Evolutionary conservation across 37 sponge, comb jelly and placozoan species (phyloP), one percentile per base, ranked within the genome.

Genomic region (Ephydatia muelleri): DNA sequence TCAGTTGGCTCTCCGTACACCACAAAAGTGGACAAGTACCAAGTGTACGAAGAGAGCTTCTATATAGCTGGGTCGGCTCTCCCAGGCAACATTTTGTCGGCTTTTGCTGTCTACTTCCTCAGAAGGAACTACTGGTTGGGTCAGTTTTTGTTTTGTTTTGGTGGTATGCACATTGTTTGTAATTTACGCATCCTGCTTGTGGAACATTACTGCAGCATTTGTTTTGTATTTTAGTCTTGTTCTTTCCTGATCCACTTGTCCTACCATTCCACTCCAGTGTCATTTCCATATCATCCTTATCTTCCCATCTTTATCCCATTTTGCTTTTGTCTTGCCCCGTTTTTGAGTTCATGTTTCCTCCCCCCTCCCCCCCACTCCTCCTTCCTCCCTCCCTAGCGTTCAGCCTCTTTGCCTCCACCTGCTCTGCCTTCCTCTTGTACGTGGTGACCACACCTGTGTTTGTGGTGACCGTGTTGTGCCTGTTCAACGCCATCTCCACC

Each of bases 41-140:
- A 38, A 23, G 70, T 85, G 11, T 93, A 93, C 68, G 34, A 67
- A 65, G 87, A 93, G 19, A 71, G 65, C 32, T 89, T 93, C 70
- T 33, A 84, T 0, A 71, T 89, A 0, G 47, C 93, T 26, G 84
- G 77, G 23, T 79, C 93, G 5, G 72, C 84, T 23, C 48, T 86
- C 38, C 84, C 87, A 25, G 93, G 93, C 5, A 89, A 87, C 48
- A 25, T 93, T 14, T 79, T 77, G 16, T 80, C 93, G 2, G 87
- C 87, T 26, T 31, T 89, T 76, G 90, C 84, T 28, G 90, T 93
- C 19, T 87, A 89, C 73, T 78, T 89, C 30, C 65, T 93, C 32
- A 65, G 68, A 25, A 82, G 93, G 33, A 90, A 89, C 29, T 80
- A 82, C 49, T 93, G 93, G 93, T 75, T 93, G 30, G 85, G 90